Evolutionary conservation across 30 jellyfish, hydroid and myxozoan genomes (phyloP).

Genomic region (Sanderia malayensis): DNA sequence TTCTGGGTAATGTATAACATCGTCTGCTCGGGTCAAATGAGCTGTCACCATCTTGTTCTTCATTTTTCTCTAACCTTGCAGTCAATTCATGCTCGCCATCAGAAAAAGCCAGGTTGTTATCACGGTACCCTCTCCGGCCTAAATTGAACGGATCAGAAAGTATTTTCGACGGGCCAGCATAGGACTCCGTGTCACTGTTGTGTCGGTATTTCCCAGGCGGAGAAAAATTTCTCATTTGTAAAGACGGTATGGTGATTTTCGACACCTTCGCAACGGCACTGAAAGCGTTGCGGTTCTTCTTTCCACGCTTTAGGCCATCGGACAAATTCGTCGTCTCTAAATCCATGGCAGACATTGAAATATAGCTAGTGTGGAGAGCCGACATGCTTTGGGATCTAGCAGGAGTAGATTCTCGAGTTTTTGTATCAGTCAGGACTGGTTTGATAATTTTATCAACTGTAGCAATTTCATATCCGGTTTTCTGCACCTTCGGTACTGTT

Average conservation of each 20-base stretch:
- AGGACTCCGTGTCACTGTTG: slow-evolving; percentile 71
- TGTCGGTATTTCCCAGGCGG: slow-evolving; percentile 41
- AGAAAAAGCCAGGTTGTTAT: slow-evolving; percentile 56
- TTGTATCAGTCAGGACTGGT: slow-evolving; percentile 27
- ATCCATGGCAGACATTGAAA: slow-evolving; percentile 17
- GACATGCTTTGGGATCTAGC: slow-evolving; percentile 52
- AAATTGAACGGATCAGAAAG: slow-evolving; percentile 57
- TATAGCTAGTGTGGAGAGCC: slow-evolving; percentile 37
- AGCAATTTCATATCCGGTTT: slow-evolving; percentile 12
- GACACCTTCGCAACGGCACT: slow-evolving; percentile 74
- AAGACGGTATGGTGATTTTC: slow-evolving; percentile 70
- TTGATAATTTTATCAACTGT: not conserved
- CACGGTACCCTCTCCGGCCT: slow-evolving; percentile 63
- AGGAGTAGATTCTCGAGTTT: slow-evolving; percentile 37
- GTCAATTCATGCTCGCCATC: slow-evolving; percentile 89
- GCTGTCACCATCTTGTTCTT: slow-evolving; percentile 52
- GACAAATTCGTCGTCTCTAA: slow-evolving; percentile 39
- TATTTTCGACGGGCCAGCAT: slow-evolving; percentile 46
- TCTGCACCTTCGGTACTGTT: slow-evolving; percentile 13
- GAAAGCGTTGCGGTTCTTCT: slow-evolving; percentile 44
- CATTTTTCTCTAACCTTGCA: slow-evolving; percentile 67
- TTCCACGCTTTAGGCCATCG: slow-evolving; percentile 34
- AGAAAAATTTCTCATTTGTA: slow-evolving; percentile 48
- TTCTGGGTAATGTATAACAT: slow-evolving; percentile 78
- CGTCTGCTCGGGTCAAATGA: slow-evolving; percentile 34